phyloP scores from a whole-genome alignment of 2,797 vertebrate species.

The Enteromius viviparus region DNA sequence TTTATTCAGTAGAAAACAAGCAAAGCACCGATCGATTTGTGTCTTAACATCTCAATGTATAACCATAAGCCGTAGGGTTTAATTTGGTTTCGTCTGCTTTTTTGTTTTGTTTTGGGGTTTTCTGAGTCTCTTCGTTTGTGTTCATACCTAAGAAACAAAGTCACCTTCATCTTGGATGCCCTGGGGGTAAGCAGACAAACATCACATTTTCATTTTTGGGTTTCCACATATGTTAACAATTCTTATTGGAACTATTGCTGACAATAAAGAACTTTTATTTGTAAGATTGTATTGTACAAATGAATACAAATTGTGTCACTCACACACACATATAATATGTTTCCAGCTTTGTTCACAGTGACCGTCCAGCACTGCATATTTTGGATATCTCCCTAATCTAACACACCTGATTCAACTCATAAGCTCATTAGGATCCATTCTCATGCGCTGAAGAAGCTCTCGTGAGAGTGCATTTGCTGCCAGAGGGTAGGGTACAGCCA shows the following conservation, averaged over 20 bases:
- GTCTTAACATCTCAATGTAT: no score
- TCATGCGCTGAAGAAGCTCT: background rate
- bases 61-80: no score
- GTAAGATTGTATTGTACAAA: background rate
- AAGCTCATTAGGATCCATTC: constrained; percentile 4
- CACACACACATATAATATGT: background rate
- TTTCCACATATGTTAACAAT: background rate
- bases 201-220: no score
- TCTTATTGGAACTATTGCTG: background rate
- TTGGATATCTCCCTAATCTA: constrained; percentile 5
- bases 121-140: no score
- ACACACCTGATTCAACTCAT: constrained; percentile 7
- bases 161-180: no score
- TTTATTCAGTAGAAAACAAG: no score
- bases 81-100: no score
- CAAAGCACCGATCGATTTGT: no score
- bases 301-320: background rate
- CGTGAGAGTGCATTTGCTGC: background rate
- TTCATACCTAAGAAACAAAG: no score
- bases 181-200: no score
- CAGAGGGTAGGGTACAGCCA: background rate
- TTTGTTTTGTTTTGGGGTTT: no score
- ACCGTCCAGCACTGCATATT: background rate
- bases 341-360: background rate
- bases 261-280: background rate